Evolutionary conservation across 2,888 invertebrate species (phyloP).

Genomic region (Saturnia japonica): DNA sequence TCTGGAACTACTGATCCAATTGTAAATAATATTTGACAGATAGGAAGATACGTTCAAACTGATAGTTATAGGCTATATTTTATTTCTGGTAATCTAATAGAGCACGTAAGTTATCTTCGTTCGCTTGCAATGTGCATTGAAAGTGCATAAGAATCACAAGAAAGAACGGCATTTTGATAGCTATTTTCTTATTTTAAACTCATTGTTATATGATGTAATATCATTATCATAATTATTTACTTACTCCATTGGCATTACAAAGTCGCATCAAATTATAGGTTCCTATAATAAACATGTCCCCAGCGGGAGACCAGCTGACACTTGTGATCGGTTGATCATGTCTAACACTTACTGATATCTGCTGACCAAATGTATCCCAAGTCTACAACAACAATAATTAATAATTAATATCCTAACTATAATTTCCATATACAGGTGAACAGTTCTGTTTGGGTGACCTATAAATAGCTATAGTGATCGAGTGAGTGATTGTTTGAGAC

Average conservation of each 20-base stretch:
- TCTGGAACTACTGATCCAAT: too few species aligned
- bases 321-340: slow-evolving; percentile 96
- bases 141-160: too few species aligned
- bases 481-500: too few species aligned
- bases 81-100: too few species aligned
- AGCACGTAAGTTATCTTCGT: too few species aligned
- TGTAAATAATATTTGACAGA: too few species aligned
- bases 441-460: neutral
- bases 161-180: too few species aligned
- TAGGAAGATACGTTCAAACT: too few species aligned
- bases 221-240: slow-evolving; percentile 39
- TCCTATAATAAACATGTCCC: slow-evolving; percentile 95
- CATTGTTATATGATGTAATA: too few species aligned
- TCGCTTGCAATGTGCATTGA: too few species aligned
- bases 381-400: slow-evolving; percentile 69
- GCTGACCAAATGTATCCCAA: slow-evolving; percentile 96
- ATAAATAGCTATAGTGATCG: neutral
- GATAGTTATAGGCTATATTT: too few species aligned
- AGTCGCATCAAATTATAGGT: slow-evolving; percentile 95
- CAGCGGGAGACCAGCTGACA: slow-evolving; percentile 95
- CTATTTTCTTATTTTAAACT: too few species aligned
- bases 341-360: slow-evolving; percentile 90
- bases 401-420: neutral
- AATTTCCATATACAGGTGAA: neutral
- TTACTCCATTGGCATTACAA: slow-evolving; percentile 96